These are phyloP conservation scores for Florisuga fusca DNA, from an alignment of 2,797 vertebrate genomes.

Conservation along the genomic window DNA sequence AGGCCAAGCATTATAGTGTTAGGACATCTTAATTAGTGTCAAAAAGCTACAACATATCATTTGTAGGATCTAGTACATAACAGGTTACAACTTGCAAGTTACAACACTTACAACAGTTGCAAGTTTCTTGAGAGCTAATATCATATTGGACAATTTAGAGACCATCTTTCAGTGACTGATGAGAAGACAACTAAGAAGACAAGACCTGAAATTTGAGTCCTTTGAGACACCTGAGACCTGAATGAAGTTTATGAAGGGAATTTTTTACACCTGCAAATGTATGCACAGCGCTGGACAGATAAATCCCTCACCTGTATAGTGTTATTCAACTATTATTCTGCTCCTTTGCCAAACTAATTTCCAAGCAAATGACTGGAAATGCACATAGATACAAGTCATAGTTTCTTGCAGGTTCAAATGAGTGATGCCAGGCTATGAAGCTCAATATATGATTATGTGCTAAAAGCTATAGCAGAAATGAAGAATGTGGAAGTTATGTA, in stretches of 20 bases:
- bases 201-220: too few relatives aligned
- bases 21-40: not conserved
- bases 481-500: not conserved
- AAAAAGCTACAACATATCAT: not conserved
- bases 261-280: not conserved
- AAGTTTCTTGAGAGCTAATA: not conserved
- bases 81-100: not conserved
- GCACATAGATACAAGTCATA: not conserved
- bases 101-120: not conserved
- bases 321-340: not conserved
- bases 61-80: not conserved
- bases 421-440: not conserved
- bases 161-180: not conserved
- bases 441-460: not conserved
- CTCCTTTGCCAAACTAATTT: not conserved
- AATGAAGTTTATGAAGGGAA: not conserved
- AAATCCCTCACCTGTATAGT: not conserved
- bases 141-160: not conserved
- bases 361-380: not conserved
- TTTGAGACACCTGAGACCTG: not conserved
- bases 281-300: not conserved
- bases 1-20: not conserved
- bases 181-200: too few relatives aligned
- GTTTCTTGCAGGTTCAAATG: not conserved
- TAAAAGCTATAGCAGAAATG: not conserved